phyloP scores from a whole-genome alignment of 2,888 invertebrate species.

The Nowickia ferox region DNA sequence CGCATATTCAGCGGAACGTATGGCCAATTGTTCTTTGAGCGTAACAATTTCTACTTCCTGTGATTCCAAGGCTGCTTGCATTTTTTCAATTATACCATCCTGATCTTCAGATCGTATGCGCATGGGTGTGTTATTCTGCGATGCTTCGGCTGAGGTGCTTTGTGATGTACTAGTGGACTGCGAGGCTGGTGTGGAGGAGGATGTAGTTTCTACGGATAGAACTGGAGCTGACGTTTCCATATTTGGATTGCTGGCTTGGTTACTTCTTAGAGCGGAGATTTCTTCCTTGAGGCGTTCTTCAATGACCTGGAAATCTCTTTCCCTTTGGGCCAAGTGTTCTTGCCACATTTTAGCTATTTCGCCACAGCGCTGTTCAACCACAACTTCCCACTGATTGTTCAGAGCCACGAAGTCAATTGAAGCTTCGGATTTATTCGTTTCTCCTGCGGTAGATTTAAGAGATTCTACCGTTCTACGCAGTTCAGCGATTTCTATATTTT shows the following conservation, averaged over 20 bases:
- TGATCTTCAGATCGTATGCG: constrained; percentile 76
- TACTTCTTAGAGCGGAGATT: constrained; percentile 81
- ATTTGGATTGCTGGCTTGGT: constrained; percentile 80
- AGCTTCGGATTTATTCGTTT: not conserved
- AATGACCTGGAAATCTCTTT: constrained; percentile 85
- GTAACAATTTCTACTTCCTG: constrained; percentile 90
- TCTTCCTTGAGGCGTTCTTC: constrained; percentile 85
- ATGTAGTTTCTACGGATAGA: constrained; percentile 71
- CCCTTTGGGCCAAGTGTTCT: constrained; percentile 86
- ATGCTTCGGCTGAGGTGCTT: constrained; percentile 71
- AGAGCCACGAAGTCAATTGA: constrained; percentile 75
- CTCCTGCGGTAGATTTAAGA: constrained; percentile 46
- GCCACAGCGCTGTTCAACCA: constrained; percentile 87
- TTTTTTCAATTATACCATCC: constrained; percentile 77
- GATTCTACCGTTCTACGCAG: constrained; percentile 78
- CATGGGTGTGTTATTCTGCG: constrained; percentile 73
- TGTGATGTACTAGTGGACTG: constrained; percentile 71
- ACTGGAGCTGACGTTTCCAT: constrained; percentile 54
- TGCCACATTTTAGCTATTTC: constrained; percentile 89
- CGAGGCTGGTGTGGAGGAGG: constrained; percentile 72
- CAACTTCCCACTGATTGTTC: constrained; percentile 83
- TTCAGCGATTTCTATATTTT: constrained; percentile 82
- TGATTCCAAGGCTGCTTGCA: constrained; percentile 86
- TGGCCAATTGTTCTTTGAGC: constrained; percentile 87
- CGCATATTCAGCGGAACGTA: constrained; percentile 86